Conservation (phyloP, 2,888 invertebrate genomes). For the Cryptus armator region DNA sequence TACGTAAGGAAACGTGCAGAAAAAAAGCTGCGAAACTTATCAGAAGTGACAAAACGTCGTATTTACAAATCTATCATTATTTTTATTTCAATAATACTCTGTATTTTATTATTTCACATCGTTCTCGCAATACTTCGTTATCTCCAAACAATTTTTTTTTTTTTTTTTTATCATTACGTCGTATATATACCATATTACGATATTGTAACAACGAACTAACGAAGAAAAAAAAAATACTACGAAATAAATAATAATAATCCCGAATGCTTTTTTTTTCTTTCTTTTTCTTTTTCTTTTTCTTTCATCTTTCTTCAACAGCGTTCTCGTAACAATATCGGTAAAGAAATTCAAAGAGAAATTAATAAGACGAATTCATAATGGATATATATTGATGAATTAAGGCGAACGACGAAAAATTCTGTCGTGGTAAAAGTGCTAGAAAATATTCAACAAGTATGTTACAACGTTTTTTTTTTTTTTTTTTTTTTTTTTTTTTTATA, state of each 20-base stretch:
- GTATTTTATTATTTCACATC: conserved; percentile 12
- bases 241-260: conserved; percentile 18
- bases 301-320: conserved; percentile 14
- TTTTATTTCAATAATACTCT: conserved; percentile 37
- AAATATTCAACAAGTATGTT: conserved; percentile 62
- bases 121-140: not conserved
- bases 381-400: conserved; percentile 35
- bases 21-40: not conserved
- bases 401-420: conserved; percentile 34
- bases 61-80: conserved; percentile 4
- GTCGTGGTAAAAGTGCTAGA: conserved; percentile 59
- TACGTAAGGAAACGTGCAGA: not conserved
- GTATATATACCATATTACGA: conserved; percentile 5
- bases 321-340: conserved; percentile 25
- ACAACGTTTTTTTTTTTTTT: conserved; percentile 18
- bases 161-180: not conserved
- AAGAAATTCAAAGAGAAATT: conserved; percentile 6
- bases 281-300: not conserved
- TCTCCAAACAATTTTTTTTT: not conserved
- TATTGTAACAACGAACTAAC: conserved; percentile 17
- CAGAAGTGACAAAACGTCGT: not conserved
- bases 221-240: not conserved
- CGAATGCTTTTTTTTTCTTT: not conserved
- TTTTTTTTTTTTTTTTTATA: conserved; percentile 13
- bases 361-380: conserved; percentile 22